phyloP scores from a whole-genome alignment of 2,797 vertebrate species.

The Danio jaintianensis region DNA sequence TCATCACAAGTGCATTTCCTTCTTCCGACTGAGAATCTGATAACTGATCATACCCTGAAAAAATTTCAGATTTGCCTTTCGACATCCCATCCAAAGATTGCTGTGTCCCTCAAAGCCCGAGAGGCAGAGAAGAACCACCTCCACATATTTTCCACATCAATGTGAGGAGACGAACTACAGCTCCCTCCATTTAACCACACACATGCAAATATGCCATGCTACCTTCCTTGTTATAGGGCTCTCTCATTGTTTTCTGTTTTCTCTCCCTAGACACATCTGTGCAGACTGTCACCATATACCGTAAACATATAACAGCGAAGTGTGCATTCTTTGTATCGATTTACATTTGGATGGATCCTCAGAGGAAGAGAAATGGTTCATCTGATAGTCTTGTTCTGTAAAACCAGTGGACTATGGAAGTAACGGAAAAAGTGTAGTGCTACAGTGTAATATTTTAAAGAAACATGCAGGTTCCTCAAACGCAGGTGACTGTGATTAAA shows the following conservation, averaged over 20 bases:
- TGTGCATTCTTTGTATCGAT: neutral
- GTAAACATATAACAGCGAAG: neutral
- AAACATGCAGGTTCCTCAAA: constrained; percentile 27
- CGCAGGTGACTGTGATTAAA: neutral
- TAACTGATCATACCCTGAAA: constrained; percentile 14
- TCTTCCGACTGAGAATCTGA: neutral
- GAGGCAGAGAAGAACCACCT: constrained; percentile 1
- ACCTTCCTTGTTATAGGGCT: neutral
- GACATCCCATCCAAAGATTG: neutral
- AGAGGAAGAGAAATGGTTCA: constrained; percentile 35
- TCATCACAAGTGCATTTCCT: constrained; percentile 37
- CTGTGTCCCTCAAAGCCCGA: constrained; percentile 4
- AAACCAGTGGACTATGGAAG: constrained; percentile 10
- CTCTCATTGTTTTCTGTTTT: constrained; percentile 9
- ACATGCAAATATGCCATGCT: constrained; percentile 17
- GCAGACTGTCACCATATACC: neutral
- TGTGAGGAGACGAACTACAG: neutral
- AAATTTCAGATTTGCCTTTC: constrained; percentile 29
- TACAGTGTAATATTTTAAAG: constrained; percentile 12
- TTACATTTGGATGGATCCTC: neutral
- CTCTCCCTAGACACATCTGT: neutral
- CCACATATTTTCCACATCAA: neutral
- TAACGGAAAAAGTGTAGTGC: neutral
- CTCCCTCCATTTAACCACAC: neutral
- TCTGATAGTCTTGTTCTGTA: constrained; percentile 9